phyloP scores from a whole-genome alignment of 2,113 vertebrate species.

The Crotalus tigris region DNA sequence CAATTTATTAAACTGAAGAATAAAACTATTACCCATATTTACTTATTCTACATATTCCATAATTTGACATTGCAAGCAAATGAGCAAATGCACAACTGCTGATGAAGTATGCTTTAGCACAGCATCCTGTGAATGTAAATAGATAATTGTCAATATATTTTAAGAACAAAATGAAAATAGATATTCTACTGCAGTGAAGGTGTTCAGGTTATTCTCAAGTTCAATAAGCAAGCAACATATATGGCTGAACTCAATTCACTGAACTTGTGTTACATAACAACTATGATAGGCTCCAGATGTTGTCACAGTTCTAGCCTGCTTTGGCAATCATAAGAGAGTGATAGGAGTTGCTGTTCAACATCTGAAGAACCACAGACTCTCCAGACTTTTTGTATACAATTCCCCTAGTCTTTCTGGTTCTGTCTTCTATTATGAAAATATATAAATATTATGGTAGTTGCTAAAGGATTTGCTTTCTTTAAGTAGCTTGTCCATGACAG shows the following conservation, averaged over 20 bases:
- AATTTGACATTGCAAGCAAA: not conserved
- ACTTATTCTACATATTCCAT: not conserved
- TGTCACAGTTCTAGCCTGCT: not conserved
- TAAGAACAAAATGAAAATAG: not conserved
- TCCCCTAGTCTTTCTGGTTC: not conserved
- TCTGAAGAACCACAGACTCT: not conserved
- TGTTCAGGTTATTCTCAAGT: not conserved
- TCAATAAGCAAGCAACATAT: not conserved
- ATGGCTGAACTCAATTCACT: not conserved
- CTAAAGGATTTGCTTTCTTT: not conserved
- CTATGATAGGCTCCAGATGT: not conserved
- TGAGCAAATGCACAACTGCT: not conserved
- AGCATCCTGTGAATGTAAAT: not conserved
- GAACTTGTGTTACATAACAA: rapidly evolving
- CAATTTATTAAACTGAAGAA: not conserved
- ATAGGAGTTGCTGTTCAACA: not conserved
- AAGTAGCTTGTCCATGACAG: not conserved
- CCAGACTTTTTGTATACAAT: not conserved
- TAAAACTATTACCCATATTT: not conserved
- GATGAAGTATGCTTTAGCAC: not conserved
- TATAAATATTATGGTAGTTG: not conserved
- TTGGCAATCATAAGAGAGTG: not conserved
- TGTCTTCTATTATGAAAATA: not conserved
- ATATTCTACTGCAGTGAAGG: not conserved
- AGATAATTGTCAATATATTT: not conserved